Evolutionary conservation across 2,888 invertebrate species (phyloP).

Genomic region (Phengaris alcon): DNA sequence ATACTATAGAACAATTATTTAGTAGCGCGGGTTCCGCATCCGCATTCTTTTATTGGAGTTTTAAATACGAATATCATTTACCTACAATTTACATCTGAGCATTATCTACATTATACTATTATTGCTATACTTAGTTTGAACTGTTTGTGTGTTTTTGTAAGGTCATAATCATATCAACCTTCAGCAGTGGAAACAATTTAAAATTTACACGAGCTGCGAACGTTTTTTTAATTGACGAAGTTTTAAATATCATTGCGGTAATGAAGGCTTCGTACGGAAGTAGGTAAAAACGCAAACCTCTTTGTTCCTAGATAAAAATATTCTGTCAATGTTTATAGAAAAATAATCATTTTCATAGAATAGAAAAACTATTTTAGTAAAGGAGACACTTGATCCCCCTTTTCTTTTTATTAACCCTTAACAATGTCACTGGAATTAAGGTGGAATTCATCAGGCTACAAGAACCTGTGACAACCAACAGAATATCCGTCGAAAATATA

Average conservation of each 20-base stretch:
- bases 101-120: background rate
- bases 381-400: no score
- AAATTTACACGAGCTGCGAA: background rate
- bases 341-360: background rate
- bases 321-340: background rate
- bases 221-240: conserved; percentile 2
- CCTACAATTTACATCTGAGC: background rate
- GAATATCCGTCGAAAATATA: no score
- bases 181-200: background rate
- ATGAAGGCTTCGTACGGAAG: background rate
- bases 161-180: background rate
- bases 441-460: no score
- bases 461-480: no score
- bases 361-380: no score
- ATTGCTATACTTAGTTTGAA: background rate
- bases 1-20: no score
- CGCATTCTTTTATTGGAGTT: no score
- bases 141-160: background rate
- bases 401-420: no score
- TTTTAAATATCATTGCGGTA: background rate
- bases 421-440: no score
- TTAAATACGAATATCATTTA: background rate
- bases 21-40: no score
- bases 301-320: background rate
- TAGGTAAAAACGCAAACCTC: background rate